Conservation (phyloP, 2,888 invertebrate species). For the Ferrisia virgata region DNA sequence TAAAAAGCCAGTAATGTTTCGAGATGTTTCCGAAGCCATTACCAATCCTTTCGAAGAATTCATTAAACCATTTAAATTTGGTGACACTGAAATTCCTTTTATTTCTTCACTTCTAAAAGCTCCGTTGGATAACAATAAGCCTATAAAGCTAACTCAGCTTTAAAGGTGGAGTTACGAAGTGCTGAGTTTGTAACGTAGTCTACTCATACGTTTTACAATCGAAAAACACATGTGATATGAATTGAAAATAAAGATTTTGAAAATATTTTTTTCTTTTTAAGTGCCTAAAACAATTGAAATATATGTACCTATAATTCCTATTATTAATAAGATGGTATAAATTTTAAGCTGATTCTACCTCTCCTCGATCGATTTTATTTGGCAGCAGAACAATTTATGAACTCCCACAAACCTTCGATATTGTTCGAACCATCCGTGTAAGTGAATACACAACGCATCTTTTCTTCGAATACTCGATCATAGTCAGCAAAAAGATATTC, state of each 20-base stretch:
- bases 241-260: neutral
- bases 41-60: neutral
- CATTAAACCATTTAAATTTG: neutral
- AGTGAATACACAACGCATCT: neutral
- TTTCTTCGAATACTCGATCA: neutral
- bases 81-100: neutral
- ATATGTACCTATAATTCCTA: too few species aligned
- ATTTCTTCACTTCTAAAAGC: neutral
- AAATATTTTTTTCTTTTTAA: neutral
- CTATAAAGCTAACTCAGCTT: neutral
- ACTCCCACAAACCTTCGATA: neutral
- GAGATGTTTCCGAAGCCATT: neutral
- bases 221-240: neutral
- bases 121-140: neutral
- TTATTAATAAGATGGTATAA: too few species aligned
- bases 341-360: too few species aligned
- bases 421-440: neutral
- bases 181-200: neutral
- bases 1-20: neutral
- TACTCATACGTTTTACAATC: neutral
- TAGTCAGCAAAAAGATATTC: neutral
- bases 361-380: too few species aligned
- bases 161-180: neutral
- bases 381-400: neutral
- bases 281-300: too few species aligned